Conservation (phyloP, 1,140 invertebrate genomes). For the Heliconius melpomene region DNA sequence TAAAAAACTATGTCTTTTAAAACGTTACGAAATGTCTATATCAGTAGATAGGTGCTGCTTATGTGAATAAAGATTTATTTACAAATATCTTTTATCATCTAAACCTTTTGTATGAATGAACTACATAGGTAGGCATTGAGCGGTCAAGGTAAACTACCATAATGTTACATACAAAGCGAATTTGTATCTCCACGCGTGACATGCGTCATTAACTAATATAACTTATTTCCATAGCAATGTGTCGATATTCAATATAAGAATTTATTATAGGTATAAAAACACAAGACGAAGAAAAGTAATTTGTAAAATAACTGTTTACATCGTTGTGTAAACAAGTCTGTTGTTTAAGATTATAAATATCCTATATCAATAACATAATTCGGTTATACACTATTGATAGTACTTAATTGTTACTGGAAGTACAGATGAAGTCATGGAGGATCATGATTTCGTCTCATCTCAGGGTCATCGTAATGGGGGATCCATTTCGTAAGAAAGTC, state of each 20-base stretch:
- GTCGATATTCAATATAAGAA: background rate
- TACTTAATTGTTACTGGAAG: too few species aligned
- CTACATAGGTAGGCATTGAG: slow-evolving; percentile 50
- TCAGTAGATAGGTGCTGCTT: background rate
- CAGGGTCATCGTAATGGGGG: too few species aligned
- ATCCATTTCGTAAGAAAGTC: too few species aligned
- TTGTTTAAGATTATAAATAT: background rate
- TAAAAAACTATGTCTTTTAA: too few species aligned
- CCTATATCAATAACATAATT: too few species aligned
- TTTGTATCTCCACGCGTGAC: slow-evolving; percentile 42
- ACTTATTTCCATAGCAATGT: slow-evolving; percentile 22
- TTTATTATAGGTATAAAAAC: background rate
- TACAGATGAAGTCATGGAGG: too few species aligned
- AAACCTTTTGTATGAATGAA: slow-evolving; percentile 57
- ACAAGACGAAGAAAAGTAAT: background rate
- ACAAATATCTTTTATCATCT: slow-evolving; percentile 36
- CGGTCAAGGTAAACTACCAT: slow-evolving; percentile 69
- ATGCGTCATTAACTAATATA: slow-evolving; percentile 46
- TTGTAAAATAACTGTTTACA: background rate
- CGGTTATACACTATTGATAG: too few species aligned
- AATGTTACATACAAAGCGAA: slow-evolving; percentile 48
- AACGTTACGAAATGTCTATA: too few species aligned
- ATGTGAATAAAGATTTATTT: slow-evolving; percentile 10
- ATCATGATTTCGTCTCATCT: too few species aligned
- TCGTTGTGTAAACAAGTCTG: background rate